Conservation (phyloP, 2,888 invertebrate species). For the Theretra japonica region DNA sequence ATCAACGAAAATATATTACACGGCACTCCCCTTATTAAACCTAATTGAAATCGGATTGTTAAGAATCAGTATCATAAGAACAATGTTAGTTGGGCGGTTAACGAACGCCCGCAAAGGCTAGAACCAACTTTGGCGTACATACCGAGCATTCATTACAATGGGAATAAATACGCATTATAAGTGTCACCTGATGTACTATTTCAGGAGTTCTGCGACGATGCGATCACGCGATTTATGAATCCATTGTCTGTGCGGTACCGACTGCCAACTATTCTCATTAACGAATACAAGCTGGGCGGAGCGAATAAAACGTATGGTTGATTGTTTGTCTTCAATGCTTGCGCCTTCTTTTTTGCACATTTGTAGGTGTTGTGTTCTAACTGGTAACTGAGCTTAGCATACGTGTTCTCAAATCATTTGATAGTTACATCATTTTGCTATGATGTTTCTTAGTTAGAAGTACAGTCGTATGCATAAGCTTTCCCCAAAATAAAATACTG, state of each 20-base stretch:
- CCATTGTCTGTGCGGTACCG: slow-evolving; percentile 64
- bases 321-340: slow-evolving; percentile 46
- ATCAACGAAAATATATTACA: slow-evolving; percentile 9
- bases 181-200: slow-evolving; percentile 64
- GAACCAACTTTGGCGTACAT: slow-evolving; percentile 18
- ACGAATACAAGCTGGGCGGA: slow-evolving; percentile 57
- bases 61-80: slow-evolving; percentile 21
- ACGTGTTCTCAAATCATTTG: background rate
- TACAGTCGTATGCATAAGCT: too few relatives aligned
- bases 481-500: too few relatives aligned
- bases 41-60: slow-evolving; percentile 22
- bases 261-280: slow-evolving; percentile 69
- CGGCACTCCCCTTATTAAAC: slow-evolving; percentile 10
- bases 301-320: slow-evolving; percentile 51
- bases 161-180: slow-evolving; percentile 72
- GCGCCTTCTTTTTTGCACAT: background rate
- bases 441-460: too few relatives aligned
- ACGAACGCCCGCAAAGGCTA: slow-evolving; percentile 14
- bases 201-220: slow-evolving; percentile 71
- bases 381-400: background rate
- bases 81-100: slow-evolving; percentile 15
- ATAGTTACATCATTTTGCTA: too few relatives aligned
- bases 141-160: slow-evolving; percentile 50
- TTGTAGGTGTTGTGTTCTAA: background rate
- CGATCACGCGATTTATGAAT: slow-evolving; percentile 74